phyloP scores from a whole-genome alignment of 2,888 invertebrate genomes.

The Apeira syringaria region DNA sequence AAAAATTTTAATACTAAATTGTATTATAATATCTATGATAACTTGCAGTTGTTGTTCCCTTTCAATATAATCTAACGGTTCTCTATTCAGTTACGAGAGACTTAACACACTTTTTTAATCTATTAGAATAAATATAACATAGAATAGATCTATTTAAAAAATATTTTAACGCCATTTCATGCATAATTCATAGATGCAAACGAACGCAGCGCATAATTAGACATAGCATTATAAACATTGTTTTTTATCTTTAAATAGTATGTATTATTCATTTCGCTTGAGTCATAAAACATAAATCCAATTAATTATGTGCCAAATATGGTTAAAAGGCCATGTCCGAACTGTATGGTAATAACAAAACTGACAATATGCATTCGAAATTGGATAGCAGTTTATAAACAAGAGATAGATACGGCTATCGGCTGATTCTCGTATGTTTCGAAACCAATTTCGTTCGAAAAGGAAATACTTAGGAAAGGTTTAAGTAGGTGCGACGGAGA shows the following conservation, averaged over 20 bases:
- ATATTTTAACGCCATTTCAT: slow-evolving; percentile 14
- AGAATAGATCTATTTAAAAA: slow-evolving; percentile 14
- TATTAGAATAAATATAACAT: slow-evolving; percentile 25
- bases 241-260: slow-evolving; percentile 1
- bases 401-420: slow-evolving; percentile 2
- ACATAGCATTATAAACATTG: slow-evolving; percentile 1
- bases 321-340: slow-evolving; percentile 4
- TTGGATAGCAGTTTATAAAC: slow-evolving; percentile 8
- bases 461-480: slow-evolving; percentile 37
- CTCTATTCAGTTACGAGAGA: slow-evolving; percentile 25
- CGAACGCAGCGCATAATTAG: slow-evolving; percentile 2
- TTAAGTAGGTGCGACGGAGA: slow-evolving; percentile 49
- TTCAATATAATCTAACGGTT: too few relatives aligned
- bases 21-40: too few relatives aligned
- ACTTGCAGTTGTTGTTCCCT: too few relatives aligned
- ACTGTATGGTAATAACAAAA: slow-evolving; percentile 6
- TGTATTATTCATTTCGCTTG: slow-evolving; percentile 1
- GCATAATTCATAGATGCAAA: slow-evolving; percentile 24
- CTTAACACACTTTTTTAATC: slow-evolving; percentile 16
- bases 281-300: slow-evolving; percentile 3
- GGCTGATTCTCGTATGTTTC: slow-evolving; percentile 10
- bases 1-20: too few relatives aligned
- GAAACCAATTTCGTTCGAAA: slow-evolving; percentile 26
- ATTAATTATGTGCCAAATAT: slow-evolving; percentile 7
- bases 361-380: slow-evolving; percentile 6